Base-by-base conservation (phyloP, 2,113 vertebrate genomes). In the Gadus chalcogrammus region DNA sequence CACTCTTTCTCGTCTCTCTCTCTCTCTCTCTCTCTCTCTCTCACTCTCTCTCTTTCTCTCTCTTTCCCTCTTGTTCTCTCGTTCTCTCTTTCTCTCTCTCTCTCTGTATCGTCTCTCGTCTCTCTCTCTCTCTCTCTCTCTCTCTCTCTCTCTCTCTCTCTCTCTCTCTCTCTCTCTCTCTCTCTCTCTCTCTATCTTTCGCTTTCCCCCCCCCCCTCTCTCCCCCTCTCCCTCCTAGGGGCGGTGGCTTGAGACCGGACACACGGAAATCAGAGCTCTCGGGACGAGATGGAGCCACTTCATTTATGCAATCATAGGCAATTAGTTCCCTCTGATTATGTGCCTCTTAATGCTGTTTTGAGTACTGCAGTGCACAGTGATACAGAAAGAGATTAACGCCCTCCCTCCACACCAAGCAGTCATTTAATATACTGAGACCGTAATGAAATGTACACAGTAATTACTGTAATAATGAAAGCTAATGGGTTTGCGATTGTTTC, bases 261-360 rank as follows among this genome's bases (percentile, higher is more conserved):
- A 83, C 84, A 48, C 56, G 71, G 81, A 80, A 85, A 83, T 11
- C 67, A 63, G 24, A 24, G 76, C 78, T 73, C 80, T 88, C 2
- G 42, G 8, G 87, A 91, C 83, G 85, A 90, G 84, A 77, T 80
- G 17, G 59, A 79, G 71, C 72, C 79, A 85, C 84, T 87, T 88
- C 83, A 87, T 90, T 89, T 89, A 81, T 84, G 88, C 88, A 91
- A 92, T 92, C 90, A 90, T 81, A 90, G 84, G 88, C 90, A 93
- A 93, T 93, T 93, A 92, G 91, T 92, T 93, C 91, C 90, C 86
- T 90, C 90, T 92, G 92, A 92, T 92, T 92, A 92, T 88, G 84
- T 83, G 79, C 81, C 90, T 88, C 88, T 89, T 92, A 91, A 91
- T 90, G 87, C 86, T 87, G 85, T 88, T 91, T 90, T 88, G 90